A percentile compares a stretch with the other conserved stretches of the same genome.
These are phyloP conservation scores for Terrapene triunguis DNA, from an alignment of 2,113 vertebrate species.

Conservation along the genomic window DNA sequence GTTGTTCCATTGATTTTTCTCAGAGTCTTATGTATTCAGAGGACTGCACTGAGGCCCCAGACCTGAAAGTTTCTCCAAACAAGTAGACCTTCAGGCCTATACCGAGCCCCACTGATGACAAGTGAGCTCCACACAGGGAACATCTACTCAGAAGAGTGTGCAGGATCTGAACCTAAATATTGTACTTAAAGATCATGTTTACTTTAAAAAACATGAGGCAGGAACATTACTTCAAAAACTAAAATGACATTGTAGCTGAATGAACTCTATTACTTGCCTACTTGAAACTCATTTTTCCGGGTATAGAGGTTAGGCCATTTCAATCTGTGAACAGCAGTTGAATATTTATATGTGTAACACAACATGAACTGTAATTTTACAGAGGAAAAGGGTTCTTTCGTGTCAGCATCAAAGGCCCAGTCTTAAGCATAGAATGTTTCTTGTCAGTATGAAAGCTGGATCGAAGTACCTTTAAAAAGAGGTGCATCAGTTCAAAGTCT, in stretches of 20 bases:
- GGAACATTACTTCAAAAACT: neutral
- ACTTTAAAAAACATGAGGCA: fast-evolving
- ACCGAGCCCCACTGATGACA: neutral
- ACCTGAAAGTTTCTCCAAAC: neutral
- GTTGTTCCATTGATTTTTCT: neutral
- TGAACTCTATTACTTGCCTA: neutral
- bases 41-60: neutral
- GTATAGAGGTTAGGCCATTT: neutral
- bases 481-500: neutral
- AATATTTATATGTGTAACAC: neutral
- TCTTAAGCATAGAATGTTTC: neutral
- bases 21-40: neutral
- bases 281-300: neutral
- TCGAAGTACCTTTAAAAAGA: neutral
- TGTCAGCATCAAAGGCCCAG: neutral
- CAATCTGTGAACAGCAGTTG: neutral
- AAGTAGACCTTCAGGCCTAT: neutral
- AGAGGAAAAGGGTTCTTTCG: fast-evolving
- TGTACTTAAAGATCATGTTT: neutral
- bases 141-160: neutral
- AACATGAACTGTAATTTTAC: neutral
- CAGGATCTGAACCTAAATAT: neutral
- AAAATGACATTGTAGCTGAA: neutral
- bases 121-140: neutral
- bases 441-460: neutral